Percentiles rank a stretch among this genome's conserved stretches.
Conservation (phyloP, 2,113 vertebrate species). For the Sinocyclocheilus anophthalmus region DNA sequence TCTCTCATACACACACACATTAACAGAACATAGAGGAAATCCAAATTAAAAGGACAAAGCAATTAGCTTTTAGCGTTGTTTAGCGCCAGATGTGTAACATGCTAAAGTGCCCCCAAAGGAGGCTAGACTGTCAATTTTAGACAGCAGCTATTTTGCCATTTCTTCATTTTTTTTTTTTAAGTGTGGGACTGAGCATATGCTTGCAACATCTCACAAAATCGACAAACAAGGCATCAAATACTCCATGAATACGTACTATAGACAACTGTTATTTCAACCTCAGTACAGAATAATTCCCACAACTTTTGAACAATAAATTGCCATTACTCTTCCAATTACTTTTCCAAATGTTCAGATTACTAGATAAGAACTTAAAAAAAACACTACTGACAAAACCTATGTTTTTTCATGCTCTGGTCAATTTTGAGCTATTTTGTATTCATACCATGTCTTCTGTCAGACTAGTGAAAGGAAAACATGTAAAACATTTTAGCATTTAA, state of each 20-base stretch:
- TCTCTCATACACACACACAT: background rate
- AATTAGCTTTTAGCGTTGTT: background rate
- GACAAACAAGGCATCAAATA: background rate
- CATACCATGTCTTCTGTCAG: too few species aligned
- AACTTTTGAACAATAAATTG: background rate
- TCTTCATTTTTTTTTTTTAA: background rate
- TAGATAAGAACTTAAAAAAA: background rate
- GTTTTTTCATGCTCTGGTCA: background rate
- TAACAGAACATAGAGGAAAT: conserved; percentile 7
- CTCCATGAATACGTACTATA: background rate
- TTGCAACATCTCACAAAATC: background rate
- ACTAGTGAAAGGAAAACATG: too few species aligned
- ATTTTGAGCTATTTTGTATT: background rate
- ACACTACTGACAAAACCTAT: too few species aligned
- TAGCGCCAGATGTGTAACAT: background rate
- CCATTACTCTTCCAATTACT: background rate
- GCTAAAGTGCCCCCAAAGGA: conserved; percentile 9
- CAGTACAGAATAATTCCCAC: background rate
- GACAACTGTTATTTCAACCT: background rate
- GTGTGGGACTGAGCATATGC: too few species aligned
- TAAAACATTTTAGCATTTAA: too few species aligned
- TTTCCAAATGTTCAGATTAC: background rate
- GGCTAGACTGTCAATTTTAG: background rate
- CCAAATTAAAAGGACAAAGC: conserved; percentile 39
- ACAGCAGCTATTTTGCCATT: background rate